Percentiles rank a stretch among this genome's conserved stretches.
phyloP scores from a whole-genome alignment of 2,888 invertebrate species.

The Oscheius sp. region DNA sequence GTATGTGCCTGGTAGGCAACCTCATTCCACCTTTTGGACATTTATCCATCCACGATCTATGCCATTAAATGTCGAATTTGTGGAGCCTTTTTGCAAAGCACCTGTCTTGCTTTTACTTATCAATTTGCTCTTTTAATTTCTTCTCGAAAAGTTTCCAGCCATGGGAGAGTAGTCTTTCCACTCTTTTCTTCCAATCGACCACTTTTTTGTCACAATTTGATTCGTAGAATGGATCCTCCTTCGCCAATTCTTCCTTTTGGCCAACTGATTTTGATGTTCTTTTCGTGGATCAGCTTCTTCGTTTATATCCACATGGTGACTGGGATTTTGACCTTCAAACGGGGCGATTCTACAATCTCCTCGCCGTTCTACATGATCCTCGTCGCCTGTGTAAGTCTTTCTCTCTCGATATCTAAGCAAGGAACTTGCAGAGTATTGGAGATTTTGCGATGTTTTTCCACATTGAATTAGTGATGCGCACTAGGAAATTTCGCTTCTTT shows the following conservation, averaged over 20 bases:
- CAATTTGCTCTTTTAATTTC: no score
- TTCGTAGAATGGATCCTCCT: background rate
- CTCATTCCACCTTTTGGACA: no score
- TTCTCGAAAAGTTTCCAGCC: no score
- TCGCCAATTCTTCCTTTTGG: background rate
- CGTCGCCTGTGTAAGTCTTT: background rate
- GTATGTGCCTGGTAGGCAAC: no score
- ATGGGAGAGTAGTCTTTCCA: no score
- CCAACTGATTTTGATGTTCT: conserved; percentile 10
- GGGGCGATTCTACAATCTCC: background rate
- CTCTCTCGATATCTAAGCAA: background rate
- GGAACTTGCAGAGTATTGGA: conserved; percentile 3
- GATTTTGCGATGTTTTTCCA: conserved; percentile 18
- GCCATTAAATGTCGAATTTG: no score
- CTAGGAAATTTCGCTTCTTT: conserved; percentile 7
- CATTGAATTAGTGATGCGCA: conserved; percentile 9
- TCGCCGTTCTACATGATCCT: conserved; percentile 12
- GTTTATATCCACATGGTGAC: background rate
- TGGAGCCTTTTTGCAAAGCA: no score
- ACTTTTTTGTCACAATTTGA: background rate
- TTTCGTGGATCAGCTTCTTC: conserved; percentile 13
- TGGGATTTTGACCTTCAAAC: background rate
- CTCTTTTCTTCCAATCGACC: background rate
- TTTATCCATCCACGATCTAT: no score
- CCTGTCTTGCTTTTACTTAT: no score